Base-by-base conservation (phyloP, 2,797 vertebrate genomes). In the Acanthurus tractus region DNA sequence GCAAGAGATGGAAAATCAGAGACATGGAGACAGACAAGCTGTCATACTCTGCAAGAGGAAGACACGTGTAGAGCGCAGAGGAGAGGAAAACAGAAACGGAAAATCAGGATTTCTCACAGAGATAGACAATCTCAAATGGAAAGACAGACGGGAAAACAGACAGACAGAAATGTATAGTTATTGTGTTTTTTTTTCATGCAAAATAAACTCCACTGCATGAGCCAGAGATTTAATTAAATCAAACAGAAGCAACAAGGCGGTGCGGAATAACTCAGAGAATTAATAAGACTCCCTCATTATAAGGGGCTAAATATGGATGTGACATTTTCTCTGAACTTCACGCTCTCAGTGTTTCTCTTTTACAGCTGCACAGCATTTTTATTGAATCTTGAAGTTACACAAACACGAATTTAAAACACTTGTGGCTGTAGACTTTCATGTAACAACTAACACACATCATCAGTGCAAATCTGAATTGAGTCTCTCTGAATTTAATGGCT, bases 231-330 rank as follows among this genome's bases (percentile, higher is more conserved):
- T 77, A 89, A 89, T 87, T 83, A 71, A 78, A 77, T 84, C 61
- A 50, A 61, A 61, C 55, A 55, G 63, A 81, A 87, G 65, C 25
- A 83, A 81, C 64, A 79, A 81, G 55, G 45, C 10, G 1, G 52
- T 0, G 44, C 45, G 74, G 56, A 83, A 42, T 63, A 53, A 76
- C 70, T 65, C 59, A 55, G 58, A 72, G 10, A 76, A 85, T 76
- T 81, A 85, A 83, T 79, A 81, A 85, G 76, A 53, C 55, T 74
- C 42, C 56, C 78, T 90, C 71, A 91, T 92, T 91, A 92, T 83
- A 73, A 53, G 63, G 6, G 38, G 70, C 86, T 90, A 91, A 90
- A 89, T 89, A 90, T 87, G 82, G 89, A 84, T 81, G 56, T 64
- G 67, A 61, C 63, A 84, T 82, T 78, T 65, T 42, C 76, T 84